phyloP scores from a whole-genome alignment of 1,140 invertebrate genomes.

The Matsumurasca onukii region DNA sequence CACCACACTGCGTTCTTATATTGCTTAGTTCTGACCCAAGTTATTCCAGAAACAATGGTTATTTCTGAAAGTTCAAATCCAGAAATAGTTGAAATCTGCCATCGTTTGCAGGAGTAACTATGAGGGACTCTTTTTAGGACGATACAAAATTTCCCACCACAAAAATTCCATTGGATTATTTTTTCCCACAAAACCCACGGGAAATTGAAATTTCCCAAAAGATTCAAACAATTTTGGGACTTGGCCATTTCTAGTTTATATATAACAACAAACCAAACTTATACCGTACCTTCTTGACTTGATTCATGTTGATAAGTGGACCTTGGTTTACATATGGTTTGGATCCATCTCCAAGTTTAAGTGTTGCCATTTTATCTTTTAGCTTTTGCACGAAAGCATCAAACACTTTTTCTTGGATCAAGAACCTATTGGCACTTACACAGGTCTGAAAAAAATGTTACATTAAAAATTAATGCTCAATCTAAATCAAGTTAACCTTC shows the following conservation, averaged over 20 bases:
- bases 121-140: too few relatives aligned
- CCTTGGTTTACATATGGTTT: constrained; percentile 53
- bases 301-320: constrained; percentile 88
- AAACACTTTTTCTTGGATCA: constrained; percentile 84
- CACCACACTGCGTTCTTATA: too few relatives aligned
- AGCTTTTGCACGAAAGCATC: constrained; percentile 82
- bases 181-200: not conserved
- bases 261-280: not conserved
- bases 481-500: too few relatives aligned
- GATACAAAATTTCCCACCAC: too few relatives aligned
- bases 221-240: not conserved
- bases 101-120: too few relatives aligned
- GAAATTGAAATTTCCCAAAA: not conserved
- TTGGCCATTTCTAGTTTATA: not conserved
- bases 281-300: constrained; percentile 70
- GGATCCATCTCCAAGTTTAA: constrained; percentile 35
- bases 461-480: too few relatives aligned
- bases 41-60: too few relatives aligned
- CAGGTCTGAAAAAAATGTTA: constrained; percentile 82
- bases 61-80: too few relatives aligned
- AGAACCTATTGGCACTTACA: constrained; percentile 91
- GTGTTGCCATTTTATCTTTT: constrained; percentile 62
- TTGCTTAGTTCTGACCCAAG: too few relatives aligned
- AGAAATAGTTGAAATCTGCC: too few relatives aligned
- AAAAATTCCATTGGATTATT: too few relatives aligned